These are phyloP conservation scores for Paradoxurus hermaphroditus DNA, from an alignment of 2,113 vertebrate species.

Conservation along the genomic window DNA sequence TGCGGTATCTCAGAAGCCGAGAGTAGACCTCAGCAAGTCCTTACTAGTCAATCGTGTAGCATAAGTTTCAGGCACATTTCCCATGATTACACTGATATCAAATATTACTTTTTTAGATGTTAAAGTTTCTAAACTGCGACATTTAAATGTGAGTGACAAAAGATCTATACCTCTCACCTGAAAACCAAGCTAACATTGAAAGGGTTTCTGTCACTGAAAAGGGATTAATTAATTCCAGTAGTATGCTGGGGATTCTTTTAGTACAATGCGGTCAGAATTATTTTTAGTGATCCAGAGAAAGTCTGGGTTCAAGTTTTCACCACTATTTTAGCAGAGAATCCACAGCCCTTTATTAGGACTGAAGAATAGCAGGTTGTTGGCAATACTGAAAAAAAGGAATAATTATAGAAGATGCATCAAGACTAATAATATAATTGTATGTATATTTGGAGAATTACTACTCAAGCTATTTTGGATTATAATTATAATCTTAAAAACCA, in stretches of 20 bases:
- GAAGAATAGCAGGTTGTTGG: background rate
- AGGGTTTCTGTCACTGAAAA: background rate
- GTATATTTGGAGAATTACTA: background rate
- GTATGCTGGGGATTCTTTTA: background rate
- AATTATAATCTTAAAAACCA: constrained; percentile 1
- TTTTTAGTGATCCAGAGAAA: background rate
- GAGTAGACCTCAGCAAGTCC: background rate
- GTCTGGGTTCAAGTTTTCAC: background rate
- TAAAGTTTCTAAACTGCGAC: background rate
- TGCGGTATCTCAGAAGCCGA: background rate
- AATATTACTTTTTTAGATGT: background rate
- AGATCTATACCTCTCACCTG: background rate
- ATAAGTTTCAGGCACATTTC: background rate
- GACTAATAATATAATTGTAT: background rate
- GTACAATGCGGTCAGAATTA: background rate
- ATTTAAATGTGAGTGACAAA: background rate
- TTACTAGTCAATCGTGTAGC: background rate
- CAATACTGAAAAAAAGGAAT: background rate
- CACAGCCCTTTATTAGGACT: background rate
- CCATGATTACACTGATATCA: background rate
- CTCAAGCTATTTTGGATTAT: background rate
- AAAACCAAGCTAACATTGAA: background rate
- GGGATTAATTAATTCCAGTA: background rate
- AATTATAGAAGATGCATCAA: background rate
- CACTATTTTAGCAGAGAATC: background rate